Percentiles rank a stretch among this genome's conserved stretches.
These are phyloP conservation scores for Sphinx pinastri DNA, from an alignment of 2,888 invertebrate species.

Conservation along the genomic window DNA sequence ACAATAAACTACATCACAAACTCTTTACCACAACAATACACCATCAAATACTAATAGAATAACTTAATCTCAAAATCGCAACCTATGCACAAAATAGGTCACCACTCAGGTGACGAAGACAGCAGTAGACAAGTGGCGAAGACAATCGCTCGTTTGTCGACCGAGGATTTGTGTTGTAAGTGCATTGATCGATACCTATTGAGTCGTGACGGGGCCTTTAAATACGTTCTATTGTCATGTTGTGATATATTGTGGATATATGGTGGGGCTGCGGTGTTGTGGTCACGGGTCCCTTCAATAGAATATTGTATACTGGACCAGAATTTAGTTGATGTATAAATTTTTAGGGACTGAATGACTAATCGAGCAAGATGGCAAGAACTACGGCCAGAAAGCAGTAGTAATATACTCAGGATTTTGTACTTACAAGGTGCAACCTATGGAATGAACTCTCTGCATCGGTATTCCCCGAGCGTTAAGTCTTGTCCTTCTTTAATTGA, in stretches of 20 bases:
- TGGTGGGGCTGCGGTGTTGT: background rate
- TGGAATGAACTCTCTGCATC: no score
- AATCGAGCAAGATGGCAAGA: no score
- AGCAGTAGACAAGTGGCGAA: background rate
- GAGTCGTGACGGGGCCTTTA: background rate
- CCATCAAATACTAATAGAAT: background rate
- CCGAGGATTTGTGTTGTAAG: slow-evolving; percentile 19
- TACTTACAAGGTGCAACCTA: no score
- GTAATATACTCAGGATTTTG: no score
- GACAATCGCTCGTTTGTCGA: slow-evolving; percentile 22
- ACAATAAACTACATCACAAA: no score
- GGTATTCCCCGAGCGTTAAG: no score
- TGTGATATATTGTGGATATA: background rate
- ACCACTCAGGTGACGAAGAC: slow-evolving; percentile 6
- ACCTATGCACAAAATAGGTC: background rate
- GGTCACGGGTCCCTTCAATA: no score
- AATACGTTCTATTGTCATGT: slow-evolving; percentile 4
- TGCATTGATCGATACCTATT: slow-evolving; percentile 16
- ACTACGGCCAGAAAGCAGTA: no score
- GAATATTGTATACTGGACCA: no score
- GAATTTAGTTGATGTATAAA: no score
- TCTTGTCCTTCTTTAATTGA: no score
- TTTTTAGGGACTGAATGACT: no score
- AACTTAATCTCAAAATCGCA: background rate
- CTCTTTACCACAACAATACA: background rate